Conservation (phyloP, 2,797 vertebrate species). For the Cirrhinus molitorella region DNA sequence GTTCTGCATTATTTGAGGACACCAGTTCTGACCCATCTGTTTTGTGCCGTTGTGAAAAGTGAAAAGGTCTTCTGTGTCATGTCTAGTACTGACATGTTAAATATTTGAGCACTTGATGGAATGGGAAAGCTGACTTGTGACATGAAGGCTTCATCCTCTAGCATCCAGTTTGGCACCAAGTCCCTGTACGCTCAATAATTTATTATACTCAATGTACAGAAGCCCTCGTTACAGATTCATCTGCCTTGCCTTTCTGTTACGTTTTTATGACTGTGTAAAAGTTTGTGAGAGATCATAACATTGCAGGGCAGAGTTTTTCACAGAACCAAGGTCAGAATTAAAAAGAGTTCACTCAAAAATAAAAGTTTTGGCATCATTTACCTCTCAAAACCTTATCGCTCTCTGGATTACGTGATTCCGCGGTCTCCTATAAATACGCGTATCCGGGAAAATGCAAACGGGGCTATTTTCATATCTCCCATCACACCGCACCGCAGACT, state of each 20-base stretch:
- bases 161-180: constrained; percentile 61
- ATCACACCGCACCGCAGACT: not conserved
- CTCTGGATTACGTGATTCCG: not conserved
- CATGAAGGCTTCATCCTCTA: constrained; percentile 48
- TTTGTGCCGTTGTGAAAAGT: constrained; percentile 23
- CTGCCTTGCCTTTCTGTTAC: constrained; percentile 37
- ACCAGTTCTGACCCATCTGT: not conserved
- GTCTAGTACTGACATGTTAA: constrained; percentile 64
- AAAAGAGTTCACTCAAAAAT: not conserved
- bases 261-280: constrained; percentile 23
- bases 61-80: constrained; percentile 1
- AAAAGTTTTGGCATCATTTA: not conserved
- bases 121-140: constrained; percentile 51
- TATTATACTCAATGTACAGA: constrained; percentile 62
- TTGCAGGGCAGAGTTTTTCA: not conserved
- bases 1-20: not conserved
- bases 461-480: too few species aligned
- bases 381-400: not conserved
- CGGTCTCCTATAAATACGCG: not conserved
- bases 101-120: constrained; percentile 67
- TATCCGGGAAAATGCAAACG: too few species aligned
- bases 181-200: constrained; percentile 68
- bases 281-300: constrained; percentile 32
- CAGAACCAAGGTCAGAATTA: not conserved
- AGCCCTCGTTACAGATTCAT: constrained; percentile 64